Evolutionary conservation across 2,888 invertebrate genomes (phyloP), one percentile per base, ranked within the genome.

Genomic region (Stictocephala bisonia): DNA sequence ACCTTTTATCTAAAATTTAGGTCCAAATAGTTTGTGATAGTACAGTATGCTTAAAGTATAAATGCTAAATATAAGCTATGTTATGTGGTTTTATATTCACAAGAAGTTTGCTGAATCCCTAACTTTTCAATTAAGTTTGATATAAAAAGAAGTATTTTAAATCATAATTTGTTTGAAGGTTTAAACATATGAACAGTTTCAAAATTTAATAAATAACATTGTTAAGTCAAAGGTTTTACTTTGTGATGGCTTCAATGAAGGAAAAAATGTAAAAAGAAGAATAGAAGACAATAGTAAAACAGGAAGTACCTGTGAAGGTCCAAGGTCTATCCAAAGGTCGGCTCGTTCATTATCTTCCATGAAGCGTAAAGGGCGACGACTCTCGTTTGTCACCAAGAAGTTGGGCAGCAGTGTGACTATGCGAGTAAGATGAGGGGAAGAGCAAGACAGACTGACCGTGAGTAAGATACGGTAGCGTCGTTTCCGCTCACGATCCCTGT

Each of bases 261-360:
- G 27, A 29, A 60, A 41, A 44, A 67, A n/a, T 15, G 11, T 29
- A 7, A 2, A 51, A 51, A 48, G 6, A 22, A 6, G 18, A 20
- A 3, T 2, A 67, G n/a, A 35, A 53, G 7, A 18, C n/a, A n/a
- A n/a, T n/a, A 44, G 41, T 3, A 7, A 60, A 20, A n/a, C 11
- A 1, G 11, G 48, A 1, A 44, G 60, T 74, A 90, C 91, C 83
- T 92, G 90, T 74, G 87, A 87, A 0, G 91, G 89, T 0, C 87
- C 84, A 18, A 94, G 84, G 84, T 94, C 94, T 66, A 91, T 88
- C 94, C 94, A 94, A 9, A 94, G 85, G 83, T 94, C 94, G 0
- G 93, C 92, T 48, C 91, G 89, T 81, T 94, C 93, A 81, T 94
- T 93, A 82, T 93, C 91, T 81, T 94, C 94, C 94, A 94, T 94